Base-by-base conservation (phyloP, 2,113 vertebrate species). In the Mesocricetus auratus region DNA sequence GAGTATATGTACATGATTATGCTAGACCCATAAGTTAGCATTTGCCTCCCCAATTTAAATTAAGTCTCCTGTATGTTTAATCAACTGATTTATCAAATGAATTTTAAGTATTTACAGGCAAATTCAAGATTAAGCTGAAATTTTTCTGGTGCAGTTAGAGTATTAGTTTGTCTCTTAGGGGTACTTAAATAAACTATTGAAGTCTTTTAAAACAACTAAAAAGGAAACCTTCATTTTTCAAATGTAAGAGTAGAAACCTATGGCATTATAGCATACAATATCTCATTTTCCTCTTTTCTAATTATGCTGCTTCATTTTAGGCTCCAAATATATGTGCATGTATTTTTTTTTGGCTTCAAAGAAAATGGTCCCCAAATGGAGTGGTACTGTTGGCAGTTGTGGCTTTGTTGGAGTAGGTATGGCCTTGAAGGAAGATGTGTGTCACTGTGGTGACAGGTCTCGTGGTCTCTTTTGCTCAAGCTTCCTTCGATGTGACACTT, bases 291-390 rank as follows among this genome's bases (percentile, higher is more conserved):
- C 4, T 22, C 53, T 22, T 3, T 86, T 73, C 66, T 45, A 85
- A 79, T 69, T 22, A 31, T 53, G 85, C 78, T n/a, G 9, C 22
- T 89, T 94, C 97, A 89, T 97, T 97, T 97, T 58, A 62, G 90
- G 6, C 36, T 69, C 56, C 73, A 91, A 92, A 97, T n/a, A 24
- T n/a, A 12, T n/a, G 1, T n/a, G 10, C n/a, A 53, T 58, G 9
- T 36, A 12, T 69, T 69, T 69, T 69, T 69, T 69, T 4, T 5
- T 69, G 15, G 15, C 36, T 69, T 69, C 12, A 69, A 69, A 36
- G 6, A 69, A 69, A 69, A 3, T 69, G 4, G 26, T 15, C 13
- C 31, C 5, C 66, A 68, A 36, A 68, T 15, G 33, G 13, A 36
- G 6, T 69, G 33, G 16, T 12, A 69, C 13, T 69, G 21, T 36